Base-by-base conservation (phyloP, 2,888 invertebrate species). In the Horisme vitalbata region DNA sequence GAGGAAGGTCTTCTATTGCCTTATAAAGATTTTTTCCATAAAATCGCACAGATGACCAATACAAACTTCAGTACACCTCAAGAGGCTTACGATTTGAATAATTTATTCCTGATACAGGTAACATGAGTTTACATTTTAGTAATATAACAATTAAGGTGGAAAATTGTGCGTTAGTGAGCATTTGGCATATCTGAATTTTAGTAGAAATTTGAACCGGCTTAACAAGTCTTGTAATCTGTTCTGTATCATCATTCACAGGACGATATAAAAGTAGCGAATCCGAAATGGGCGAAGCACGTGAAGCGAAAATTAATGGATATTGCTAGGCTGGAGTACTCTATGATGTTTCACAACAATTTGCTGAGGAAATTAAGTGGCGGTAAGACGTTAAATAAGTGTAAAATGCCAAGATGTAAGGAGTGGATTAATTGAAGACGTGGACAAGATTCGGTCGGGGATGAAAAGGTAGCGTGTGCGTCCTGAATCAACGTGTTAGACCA, bases 281-380 rank as follows among this genome's bases (percentile, higher is more conserved):
- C 92, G 4, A 80, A 85, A 63, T 92, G 92, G 92, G 87, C 91
- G 2, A 80, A 82, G 52, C 85, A 87, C 28, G 86, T 92, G 1
- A 76, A 90, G 41, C 89, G 91, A 68, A 82, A 82, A 76, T 71
- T 92, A n/a, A 78, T 79, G 71, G 86, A 91, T 21, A 75, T 88
- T 3, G 90, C 90, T 0, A 69, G 83, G 45, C 55, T 91, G 47
- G 90, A 91, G 53, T 92, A 91, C 52, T 84, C 90, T 5, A 86
- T 91, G 74, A 89, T 90, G 79, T 91, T 87, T 59, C 88, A 89
- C 49, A 90, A 87, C 54, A 83, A 79, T 34, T 65, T 80, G 28
- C 71, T 90, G 41, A 77, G 81, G 57, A 88, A 80, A 69, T 79
- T 92, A 0, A 92, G 91, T 45, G 91, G 91, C 28, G 92, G 92